These are phyloP conservation scores for Diachrysia chrysitis DNA, from an alignment of 2,888 invertebrate species.

Conservation along the genomic window DNA sequence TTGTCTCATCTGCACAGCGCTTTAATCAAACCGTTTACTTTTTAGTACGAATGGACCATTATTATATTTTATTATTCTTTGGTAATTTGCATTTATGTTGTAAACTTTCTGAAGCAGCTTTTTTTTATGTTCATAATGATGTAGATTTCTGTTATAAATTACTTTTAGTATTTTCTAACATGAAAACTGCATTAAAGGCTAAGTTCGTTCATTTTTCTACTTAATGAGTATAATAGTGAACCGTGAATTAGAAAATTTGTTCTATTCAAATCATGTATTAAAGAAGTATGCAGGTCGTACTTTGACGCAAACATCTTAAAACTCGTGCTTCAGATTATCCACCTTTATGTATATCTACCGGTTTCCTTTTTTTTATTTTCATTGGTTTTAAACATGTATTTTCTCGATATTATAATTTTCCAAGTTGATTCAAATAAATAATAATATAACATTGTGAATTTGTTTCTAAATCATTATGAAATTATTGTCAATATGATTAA, in stretches of 20 bases:
- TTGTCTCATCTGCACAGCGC: neutral
- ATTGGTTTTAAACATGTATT: conserved; percentile 76
- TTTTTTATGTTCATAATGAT: conserved; percentile 19
- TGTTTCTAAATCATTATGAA: conserved; percentile 76
- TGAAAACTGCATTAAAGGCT: conserved; percentile 37
- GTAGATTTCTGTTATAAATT: conserved; percentile 57
- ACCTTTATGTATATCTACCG: conserved; percentile 27
- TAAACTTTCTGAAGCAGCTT: conserved; percentile 39
- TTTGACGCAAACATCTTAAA: conserved; percentile 53
- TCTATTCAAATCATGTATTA: conserved; percentile 27
- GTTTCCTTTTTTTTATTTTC: conserved; percentile 72
- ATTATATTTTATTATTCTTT: too few species aligned
- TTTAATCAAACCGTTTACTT: neutral
- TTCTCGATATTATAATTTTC: conserved; percentile 44
- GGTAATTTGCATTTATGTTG: neutral
- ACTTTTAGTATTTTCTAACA: conserved; percentile 45
- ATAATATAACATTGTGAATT: conserved; percentile 4
- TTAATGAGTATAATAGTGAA: conserved; percentile 71
- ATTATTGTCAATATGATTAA: conserved; percentile 75
- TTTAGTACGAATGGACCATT: too few species aligned
- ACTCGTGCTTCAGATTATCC: conserved; percentile 47
- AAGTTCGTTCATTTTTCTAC: conserved; percentile 72
- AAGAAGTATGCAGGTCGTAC: conserved; percentile 79
- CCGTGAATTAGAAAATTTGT: conserved; percentile 61
- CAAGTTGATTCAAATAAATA: conserved; percentile 69